phyloP scores from a whole-genome alignment of 2,113 vertebrate species.

The Pygoscelis antarcticus region DNA sequence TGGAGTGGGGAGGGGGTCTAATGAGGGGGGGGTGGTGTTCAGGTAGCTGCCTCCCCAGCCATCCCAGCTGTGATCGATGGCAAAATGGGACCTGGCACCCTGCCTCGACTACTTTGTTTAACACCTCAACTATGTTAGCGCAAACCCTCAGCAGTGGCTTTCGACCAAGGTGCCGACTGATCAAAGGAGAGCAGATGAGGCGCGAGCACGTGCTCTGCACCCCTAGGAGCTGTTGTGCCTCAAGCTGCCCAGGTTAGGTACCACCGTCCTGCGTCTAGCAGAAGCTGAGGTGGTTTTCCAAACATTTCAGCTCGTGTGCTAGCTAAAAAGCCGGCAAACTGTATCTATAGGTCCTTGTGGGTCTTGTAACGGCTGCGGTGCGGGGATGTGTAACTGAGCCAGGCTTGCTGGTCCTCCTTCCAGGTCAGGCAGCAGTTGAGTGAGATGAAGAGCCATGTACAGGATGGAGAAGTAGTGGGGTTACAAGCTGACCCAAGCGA shows the following conservation, averaged over 20 bases:
- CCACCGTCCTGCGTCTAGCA: not conserved
- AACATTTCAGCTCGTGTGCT: rapidly evolving
- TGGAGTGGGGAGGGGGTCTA: not conserved
- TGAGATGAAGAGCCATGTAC: constrained; percentile 77
- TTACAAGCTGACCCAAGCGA: constrained; percentile 71
- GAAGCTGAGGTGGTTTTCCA: not conserved
- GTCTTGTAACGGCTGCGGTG: rapidly evolving
- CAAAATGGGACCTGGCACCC: not conserved
- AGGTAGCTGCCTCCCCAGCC: too few relatives aligned
- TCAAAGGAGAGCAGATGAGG: not conserved
- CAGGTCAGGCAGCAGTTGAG: constrained; percentile 88
- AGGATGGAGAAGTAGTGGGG: constrained; percentile 68
- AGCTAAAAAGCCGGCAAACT: not conserved
- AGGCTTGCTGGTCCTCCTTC: constrained; percentile 73
- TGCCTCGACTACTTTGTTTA: not conserved
- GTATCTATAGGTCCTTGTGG: not conserved
- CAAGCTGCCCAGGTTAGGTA: not conserved
- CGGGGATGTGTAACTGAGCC: not conserved
- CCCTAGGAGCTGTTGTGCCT: not conserved
- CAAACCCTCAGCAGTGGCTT: not conserved
- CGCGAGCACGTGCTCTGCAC: not conserved
- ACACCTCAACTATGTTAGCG: not conserved
- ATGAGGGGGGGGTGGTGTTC: not conserved
- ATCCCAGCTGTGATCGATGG: not conserved
- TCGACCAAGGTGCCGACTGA: not conserved